Base-by-base conservation (phyloP, 2,113 vertebrate species). In the Apus apus region DNA sequence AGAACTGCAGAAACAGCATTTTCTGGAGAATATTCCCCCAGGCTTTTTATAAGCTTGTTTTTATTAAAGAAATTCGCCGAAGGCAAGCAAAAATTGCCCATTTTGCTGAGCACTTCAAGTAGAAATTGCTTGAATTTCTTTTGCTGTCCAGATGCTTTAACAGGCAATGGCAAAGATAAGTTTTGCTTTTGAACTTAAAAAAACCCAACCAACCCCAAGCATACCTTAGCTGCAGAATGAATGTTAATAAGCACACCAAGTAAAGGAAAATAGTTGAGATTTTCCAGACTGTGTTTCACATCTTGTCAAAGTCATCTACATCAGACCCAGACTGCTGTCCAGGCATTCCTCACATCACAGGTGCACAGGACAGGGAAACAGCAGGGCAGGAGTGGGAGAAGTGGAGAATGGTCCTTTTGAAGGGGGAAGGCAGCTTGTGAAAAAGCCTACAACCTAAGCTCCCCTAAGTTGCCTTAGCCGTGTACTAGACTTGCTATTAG, bases 51-150 rank as follows among this genome's bases (percentile, higher is more conserved):
- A 80, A 80, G 60, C 53, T 76, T 77, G 34, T 38, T 90, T 90
- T 97, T 83, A 64, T 93, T 88, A 50, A 71, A 86, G 38, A 71
- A 92, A 75, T 88, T 88, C 85, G 78, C 88, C 4, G 19, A 91
- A 95, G 82, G 87, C 90, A 96, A 92, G 86, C 87, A 96, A 90
- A 87, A 88, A 36, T 56, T 79, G 87, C 67, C 46, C 30, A 15
- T 95, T 97, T 95, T 83, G 74, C 81, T 89, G 71, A 89, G 62
- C 80, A 18, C 45, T 79, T 79, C 46, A 53, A 70, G 46, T 53
- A 19, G 5, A 93, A 92, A 90, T 90, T 75, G 56, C n/a, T 79
- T 93, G 58, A 36, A 61, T 94, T 96, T 88, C 60, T 84, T 94
- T 92, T 82, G 56, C 89, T 76, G 65, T 76, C 79, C 75, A 94